These are phyloP conservation scores for Ophion ventricosus DNA, from an alignment of 2,888 invertebrate genomes.

Conservation along the genomic window DNA sequence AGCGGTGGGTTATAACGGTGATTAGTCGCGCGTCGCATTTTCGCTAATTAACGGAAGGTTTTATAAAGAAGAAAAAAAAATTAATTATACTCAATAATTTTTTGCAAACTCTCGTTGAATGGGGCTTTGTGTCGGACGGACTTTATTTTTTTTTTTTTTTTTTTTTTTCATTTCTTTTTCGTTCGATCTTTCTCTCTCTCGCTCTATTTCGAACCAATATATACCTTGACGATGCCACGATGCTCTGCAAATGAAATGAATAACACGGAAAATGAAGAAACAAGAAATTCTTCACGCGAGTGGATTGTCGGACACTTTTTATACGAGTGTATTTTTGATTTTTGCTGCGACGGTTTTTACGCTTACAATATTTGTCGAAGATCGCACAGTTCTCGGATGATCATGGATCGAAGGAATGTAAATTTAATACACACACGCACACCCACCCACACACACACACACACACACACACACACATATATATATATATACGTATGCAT, in stretches of 20 bases:
- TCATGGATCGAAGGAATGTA: too few species aligned
- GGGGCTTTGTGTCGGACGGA: conserved; percentile 49
- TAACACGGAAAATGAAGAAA: conserved; percentile 12
- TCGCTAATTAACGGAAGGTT: conserved; percentile 31
- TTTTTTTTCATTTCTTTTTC: conserved; percentile 21
- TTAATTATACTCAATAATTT: conserved; percentile 63
- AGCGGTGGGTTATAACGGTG: conserved; percentile 70
- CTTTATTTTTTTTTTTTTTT: conserved; percentile 30
- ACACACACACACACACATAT: too few species aligned
- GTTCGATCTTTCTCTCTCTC: conserved; percentile 21
- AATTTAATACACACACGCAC: too few species aligned
- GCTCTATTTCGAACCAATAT: conserved; percentile 30
- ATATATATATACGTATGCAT: too few species aligned
- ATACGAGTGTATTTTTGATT: not conserved
- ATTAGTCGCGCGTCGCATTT: conserved; percentile 65
- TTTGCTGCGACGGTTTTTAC: not conserved
- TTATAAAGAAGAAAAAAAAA: conserved; percentile 25
- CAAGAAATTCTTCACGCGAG: not conserved
- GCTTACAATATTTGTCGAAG: conserved; percentile 4
- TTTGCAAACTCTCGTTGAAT: conserved; percentile 53
- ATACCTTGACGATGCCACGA: conserved; percentile 51
- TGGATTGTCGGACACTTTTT: not conserved
- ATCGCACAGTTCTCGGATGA: too few species aligned
- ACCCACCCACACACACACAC: too few species aligned
- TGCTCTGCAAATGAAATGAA: conserved; percentile 56